Conservation (phyloP, 2,113 vertebrate genomes). For the Pelusios castaneus region DNA sequence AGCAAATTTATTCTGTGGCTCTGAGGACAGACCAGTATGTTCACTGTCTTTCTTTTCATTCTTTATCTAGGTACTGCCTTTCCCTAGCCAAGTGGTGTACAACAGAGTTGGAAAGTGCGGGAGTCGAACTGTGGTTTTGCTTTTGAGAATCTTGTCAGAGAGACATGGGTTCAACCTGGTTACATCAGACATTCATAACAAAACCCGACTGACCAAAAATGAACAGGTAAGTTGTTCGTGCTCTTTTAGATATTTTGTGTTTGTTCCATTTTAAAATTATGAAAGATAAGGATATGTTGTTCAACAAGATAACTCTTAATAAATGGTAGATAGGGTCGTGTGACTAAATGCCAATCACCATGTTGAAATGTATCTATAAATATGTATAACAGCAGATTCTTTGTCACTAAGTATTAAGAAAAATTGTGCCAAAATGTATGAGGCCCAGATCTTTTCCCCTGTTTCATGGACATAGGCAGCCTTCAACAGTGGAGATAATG, state of each 20-base stretch:
- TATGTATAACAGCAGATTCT: neutral
- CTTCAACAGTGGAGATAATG: neutral
- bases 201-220: slow-evolving; percentile 94
- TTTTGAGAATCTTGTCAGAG: slow-evolving; percentile 92
- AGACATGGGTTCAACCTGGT: slow-evolving; percentile 94
- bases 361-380: neutral
- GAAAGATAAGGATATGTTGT: neutral
- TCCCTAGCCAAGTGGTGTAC: slow-evolving; percentile 98
- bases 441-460: neutral
- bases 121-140: slow-evolving; percentile 95
- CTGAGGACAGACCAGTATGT: neutral
- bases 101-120: slow-evolving; percentile 99
- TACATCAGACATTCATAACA: slow-evolving; percentile 98
- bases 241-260: neutral
- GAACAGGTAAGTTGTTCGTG: slow-evolving; percentile 86
- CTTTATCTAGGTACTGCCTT: slow-evolving; percentile 87
- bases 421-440: neutral
- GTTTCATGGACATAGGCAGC: neutral
- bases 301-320: neutral
- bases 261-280: neutral
- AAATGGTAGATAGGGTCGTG: neutral
- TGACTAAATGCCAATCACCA: neutral
- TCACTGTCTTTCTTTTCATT: neutral
- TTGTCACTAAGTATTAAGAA: neutral
- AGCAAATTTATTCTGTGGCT: neutral